Evolutionary conservation across 2,888 invertebrate genomes (phyloP).

Genomic region (Bembecia ichneumoniformis): DNA sequence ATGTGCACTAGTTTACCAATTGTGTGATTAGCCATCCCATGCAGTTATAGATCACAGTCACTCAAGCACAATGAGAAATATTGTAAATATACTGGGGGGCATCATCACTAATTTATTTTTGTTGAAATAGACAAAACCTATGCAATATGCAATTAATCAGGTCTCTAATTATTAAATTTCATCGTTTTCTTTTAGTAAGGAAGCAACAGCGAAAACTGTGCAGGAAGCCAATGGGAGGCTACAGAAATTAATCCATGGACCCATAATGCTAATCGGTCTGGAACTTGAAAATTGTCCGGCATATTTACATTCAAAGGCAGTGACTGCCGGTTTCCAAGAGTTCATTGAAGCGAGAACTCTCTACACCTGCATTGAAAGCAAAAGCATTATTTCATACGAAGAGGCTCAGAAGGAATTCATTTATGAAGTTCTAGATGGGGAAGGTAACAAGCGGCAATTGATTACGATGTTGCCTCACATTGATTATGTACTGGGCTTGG

Average conservation of each 20-base stretch:
- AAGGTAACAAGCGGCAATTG: constrained; percentile 24
- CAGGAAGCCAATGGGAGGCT: constrained; percentile 76
- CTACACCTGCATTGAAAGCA: constrained; percentile 76
- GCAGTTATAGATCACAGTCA: too few species aligned
- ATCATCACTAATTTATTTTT: too few species aligned
- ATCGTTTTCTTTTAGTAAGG: constrained; percentile 33
- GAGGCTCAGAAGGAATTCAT: constrained; percentile 69
- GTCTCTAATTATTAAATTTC: not conserved
- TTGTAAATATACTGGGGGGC: too few species aligned
- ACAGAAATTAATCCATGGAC: constrained; percentile 70
- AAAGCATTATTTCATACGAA: constrained; percentile 73
- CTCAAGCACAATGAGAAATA: too few species aligned
- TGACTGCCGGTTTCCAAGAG: constrained; percentile 77
- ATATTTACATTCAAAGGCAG: constrained; percentile 52
- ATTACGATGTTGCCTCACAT: constrained; percentile 50
- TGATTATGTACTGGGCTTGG: constrained; percentile 82
- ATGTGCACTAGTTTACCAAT: too few species aligned
- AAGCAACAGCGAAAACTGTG: constrained; percentile 36
- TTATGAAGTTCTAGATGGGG: constrained; percentile 34
- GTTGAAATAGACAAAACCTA: too few species aligned
- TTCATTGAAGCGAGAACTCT: constrained; percentile 89
- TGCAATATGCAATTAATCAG: too few species aligned
- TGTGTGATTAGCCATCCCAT: too few species aligned
- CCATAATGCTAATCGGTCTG: constrained; percentile 74
- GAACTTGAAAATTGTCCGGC: constrained; percentile 82